These are phyloP conservation scores for Beris chalybata DNA, from an alignment of 2,888 invertebrate genomes.

Conservation along the genomic window DNA sequence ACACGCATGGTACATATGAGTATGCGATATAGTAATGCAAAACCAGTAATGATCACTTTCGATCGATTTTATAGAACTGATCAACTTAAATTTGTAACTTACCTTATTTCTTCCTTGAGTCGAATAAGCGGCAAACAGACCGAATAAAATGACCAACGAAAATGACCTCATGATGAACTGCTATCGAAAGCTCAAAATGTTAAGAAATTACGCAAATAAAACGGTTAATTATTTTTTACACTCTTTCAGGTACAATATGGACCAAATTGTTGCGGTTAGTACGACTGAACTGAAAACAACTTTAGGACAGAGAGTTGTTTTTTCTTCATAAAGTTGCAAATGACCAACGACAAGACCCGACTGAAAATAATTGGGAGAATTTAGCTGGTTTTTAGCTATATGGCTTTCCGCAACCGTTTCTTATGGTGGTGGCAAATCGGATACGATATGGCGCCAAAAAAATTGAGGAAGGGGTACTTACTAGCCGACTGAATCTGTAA, in stretches of 20 bases:
- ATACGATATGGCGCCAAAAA: not conserved
- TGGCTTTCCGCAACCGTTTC: too few species aligned
- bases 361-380: too few species aligned
- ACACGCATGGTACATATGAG: not conserved
- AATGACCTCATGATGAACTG: slow-evolving; percentile 6
- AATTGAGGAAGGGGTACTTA: not conserved
- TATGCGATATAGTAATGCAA: not conserved
- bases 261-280: too few species aligned
- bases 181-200: too few species aligned
- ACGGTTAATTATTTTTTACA: too few species aligned
- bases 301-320: too few species aligned
- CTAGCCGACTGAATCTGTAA: not conserved
- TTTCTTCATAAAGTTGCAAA: too few species aligned
- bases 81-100: not conserved
- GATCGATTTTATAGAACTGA: not conserved
- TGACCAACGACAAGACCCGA: too few species aligned
- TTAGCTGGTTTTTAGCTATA: too few species aligned
- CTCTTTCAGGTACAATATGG: too few species aligned
- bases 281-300: too few species aligned
- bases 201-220: not conserved
- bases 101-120: slow-evolving; percentile 10
- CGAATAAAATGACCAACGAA: slow-evolving; percentile 16
- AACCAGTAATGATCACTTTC: not conserved
- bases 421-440: too few species aligned
- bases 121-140: slow-evolving; percentile 21